These are phyloP conservation scores for Oncorhynchus nerka DNA, from an alignment of 2,113 vertebrate species.

Conservation along the genomic window DNA sequence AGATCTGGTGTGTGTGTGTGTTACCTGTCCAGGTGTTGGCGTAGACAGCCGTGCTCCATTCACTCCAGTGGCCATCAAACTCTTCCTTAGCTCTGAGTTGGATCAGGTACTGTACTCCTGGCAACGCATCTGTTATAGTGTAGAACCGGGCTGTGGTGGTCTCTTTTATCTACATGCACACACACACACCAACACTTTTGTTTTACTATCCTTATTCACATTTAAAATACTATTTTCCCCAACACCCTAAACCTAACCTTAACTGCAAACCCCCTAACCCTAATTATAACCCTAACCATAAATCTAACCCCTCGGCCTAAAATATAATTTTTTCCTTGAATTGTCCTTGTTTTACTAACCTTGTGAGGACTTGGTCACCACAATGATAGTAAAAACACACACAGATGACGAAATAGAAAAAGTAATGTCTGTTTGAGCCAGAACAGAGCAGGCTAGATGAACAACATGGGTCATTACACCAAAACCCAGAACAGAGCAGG, in stretches of 20 bases:
- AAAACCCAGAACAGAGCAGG: not conserved
- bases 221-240: too few relatives aligned
- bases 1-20: not conserved
- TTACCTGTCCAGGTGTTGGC: constrained; percentile 65
- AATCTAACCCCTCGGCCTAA: too few relatives aligned
- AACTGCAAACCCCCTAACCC: too few relatives aligned
- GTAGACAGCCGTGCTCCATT: constrained; percentile 59
- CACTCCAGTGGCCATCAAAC: constrained; percentile 67
- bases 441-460: too few relatives aligned
- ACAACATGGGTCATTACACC: too few relatives aligned
- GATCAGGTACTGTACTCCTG: constrained; percentile 58
- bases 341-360: too few relatives aligned
- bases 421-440: too few relatives aligned
- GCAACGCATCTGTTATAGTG: constrained; percentile 57
- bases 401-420: not conserved
- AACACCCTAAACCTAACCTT: too few relatives aligned
- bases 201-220: too few relatives aligned
- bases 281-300: too few relatives aligned
- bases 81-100: constrained; percentile 60
- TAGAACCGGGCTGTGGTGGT: rapidly evolving
- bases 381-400: not conserved
- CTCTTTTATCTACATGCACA: constrained; percentile 30
- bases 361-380: too few relatives aligned
- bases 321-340: too few relatives aligned
- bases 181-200: not conserved